Conservation (phyloP, 2,797 vertebrate genomes). For the Siniperca scherzeri region DNA sequence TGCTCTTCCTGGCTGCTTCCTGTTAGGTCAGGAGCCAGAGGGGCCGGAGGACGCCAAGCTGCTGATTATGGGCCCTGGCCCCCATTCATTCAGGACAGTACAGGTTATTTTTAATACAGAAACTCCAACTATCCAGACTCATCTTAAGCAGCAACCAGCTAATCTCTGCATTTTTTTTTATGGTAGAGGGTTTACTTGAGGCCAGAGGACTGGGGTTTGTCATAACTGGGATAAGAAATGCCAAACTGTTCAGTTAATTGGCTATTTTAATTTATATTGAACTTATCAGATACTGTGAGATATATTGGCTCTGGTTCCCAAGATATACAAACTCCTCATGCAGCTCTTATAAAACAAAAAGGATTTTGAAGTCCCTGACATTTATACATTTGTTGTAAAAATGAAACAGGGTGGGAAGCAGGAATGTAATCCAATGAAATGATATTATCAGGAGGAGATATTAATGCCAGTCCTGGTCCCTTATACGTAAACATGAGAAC, state of each 20-base stretch:
- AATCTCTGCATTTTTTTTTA: slow-evolving; percentile 51
- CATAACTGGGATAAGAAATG: slow-evolving; percentile 74
- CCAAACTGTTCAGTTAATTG: slow-evolving; percentile 76
- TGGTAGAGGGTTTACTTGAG: slow-evolving; percentile 49
- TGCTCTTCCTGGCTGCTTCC: slow-evolving; percentile 74
- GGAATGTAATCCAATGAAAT: slow-evolving; percentile 25
- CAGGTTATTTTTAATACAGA: slow-evolving; percentile 67
- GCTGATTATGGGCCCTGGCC: slow-evolving; percentile 66
- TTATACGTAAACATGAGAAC: slow-evolving; percentile 30
- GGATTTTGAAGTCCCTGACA: slow-evolving; percentile 18
- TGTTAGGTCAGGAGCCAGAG: slow-evolving; percentile 78
- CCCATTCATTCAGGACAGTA: slow-evolving; percentile 58
- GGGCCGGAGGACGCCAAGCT: slow-evolving; percentile 66
- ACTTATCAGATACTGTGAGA: slow-evolving; percentile 58
- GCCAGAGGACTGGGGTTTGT: slow-evolving; percentile 73
- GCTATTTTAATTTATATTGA: slow-evolving; percentile 61
- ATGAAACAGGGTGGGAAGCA: neutral
- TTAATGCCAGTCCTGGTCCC: slow-evolving; percentile 11
- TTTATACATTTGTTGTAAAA: slow-evolving; percentile 26
- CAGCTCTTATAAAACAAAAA: slow-evolving; percentile 13
- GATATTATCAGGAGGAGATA: slow-evolving; percentile 40
- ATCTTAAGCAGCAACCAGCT: slow-evolving; percentile 34
- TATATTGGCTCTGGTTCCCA: slow-evolving; percentile 27
- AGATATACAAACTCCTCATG: slow-evolving; percentile 35
- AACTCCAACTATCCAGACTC: slow-evolving; percentile 37